Evolutionary conservation across 2,797 vertebrate genomes (phyloP).

Genomic region (Austrolebias charrua): DNA sequence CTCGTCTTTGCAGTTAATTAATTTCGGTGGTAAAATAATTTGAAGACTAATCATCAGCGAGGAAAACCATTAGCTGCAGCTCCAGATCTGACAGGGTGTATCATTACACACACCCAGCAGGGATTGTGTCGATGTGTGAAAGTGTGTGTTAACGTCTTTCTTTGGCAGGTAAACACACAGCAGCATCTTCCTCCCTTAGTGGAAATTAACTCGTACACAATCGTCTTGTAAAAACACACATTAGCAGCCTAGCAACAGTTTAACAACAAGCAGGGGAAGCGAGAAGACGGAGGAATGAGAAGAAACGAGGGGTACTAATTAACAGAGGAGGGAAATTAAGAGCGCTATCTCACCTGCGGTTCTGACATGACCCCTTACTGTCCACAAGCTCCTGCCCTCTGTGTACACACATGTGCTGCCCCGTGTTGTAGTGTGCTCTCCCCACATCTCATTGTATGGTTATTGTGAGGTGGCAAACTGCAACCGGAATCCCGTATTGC

Average conservation of each 20-base stretch:
- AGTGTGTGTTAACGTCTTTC: constrained; percentile 33
- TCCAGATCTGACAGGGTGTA: constrained; percentile 19
- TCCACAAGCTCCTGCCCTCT: constrained; percentile 11
- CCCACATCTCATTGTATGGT: not conserved
- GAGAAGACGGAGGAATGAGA: constrained; percentile 46
- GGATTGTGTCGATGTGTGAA: constrained; percentile 15
- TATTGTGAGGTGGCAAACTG: too few species aligned
- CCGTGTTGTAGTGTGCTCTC: constrained; percentile 8
- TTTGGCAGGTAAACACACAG: constrained; percentile 57
- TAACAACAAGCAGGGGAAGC: constrained; percentile 54
- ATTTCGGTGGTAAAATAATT: constrained; percentile 10
- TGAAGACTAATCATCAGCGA: constrained; percentile 22
- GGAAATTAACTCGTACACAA: constrained; percentile 47
- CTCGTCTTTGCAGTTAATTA: constrained; percentile 16
- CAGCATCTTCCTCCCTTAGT: constrained; percentile 54
- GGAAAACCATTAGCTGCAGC: constrained; percentile 27
- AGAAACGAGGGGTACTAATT: constrained; percentile 64
- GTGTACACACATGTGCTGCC: constrained; percentile 22
- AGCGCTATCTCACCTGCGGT: constrained; percentile 58
- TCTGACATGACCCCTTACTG: constrained; percentile 36
- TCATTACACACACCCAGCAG: constrained; percentile 35
- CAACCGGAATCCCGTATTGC: too few species aligned
- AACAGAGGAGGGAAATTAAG: constrained; percentile 60
- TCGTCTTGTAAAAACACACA: constrained; percentile 24
- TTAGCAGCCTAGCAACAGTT: constrained; percentile 63